These are phyloP conservation scores for Trogon surrucura DNA, from an alignment of 2,113 vertebrate genomes.

Conservation along the genomic window DNA sequence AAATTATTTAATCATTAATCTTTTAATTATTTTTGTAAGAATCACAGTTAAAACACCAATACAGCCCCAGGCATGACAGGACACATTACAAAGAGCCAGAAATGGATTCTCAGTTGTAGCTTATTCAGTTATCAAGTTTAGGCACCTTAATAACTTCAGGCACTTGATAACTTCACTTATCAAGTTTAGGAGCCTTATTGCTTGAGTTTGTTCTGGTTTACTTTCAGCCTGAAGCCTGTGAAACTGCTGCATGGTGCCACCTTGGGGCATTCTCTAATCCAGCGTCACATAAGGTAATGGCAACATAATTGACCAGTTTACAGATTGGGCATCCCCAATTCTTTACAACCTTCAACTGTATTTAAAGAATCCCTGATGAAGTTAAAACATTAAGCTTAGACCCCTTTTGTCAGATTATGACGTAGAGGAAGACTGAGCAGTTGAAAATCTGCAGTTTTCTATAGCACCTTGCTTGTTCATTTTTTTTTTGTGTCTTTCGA, in stretches of 20 bases:
- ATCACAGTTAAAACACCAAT: neutral
- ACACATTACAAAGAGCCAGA: neutral
- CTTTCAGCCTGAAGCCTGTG: neutral
- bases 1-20: neutral
- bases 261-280: neutral
- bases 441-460: neutral
- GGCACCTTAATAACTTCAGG: neutral
- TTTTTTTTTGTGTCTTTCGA: neutral
- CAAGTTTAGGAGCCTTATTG: neutral
- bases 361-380: neutral
- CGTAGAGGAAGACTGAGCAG: neutral
- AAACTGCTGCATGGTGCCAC: fast-evolving
- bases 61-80: neutral
- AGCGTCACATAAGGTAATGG: neutral
- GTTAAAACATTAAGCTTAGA: neutral
- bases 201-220: neutral
- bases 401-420: neutral
- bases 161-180: too few relatives aligned
- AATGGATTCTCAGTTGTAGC: neutral
- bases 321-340: neutral
- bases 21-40: neutral
- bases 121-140: neutral
- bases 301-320: fast-evolving
- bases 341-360: neutral
- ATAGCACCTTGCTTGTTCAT: neutral